Conservation (phyloP, 2,113 vertebrate genomes). For the Microcebus murinus region DNA sequence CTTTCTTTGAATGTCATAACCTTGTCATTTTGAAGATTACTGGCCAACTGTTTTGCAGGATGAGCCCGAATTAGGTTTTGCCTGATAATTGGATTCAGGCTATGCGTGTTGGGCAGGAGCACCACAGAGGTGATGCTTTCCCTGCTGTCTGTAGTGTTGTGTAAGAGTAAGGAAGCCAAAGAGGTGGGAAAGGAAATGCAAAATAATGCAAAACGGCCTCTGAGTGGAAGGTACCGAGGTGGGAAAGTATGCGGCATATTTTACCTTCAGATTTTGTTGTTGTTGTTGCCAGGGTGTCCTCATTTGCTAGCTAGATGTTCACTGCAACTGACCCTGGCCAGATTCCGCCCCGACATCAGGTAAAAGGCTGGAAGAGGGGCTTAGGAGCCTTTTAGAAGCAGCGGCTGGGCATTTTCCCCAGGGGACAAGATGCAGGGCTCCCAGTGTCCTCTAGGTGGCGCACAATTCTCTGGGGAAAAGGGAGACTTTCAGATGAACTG, state of each 20-base stretch:
- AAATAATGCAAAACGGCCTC: neutral
- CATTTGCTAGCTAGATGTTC: neutral
- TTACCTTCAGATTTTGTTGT: neutral
- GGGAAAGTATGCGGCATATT: neutral
- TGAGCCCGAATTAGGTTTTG: neutral
- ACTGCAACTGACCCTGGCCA: neutral
- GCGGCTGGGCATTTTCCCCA: neutral
- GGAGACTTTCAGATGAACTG: neutral
- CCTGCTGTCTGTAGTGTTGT: neutral
- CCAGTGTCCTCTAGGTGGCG: slow-evolving; percentile 63
- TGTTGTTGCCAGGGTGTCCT: neutral
- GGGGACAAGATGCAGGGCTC: neutral
- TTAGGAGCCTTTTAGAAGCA: neutral
- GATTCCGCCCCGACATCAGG: neutral
- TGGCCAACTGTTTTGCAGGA: neutral
- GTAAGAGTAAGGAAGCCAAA: neutral
- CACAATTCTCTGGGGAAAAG: slow-evolving; percentile 60
- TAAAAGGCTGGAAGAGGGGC: rapidly evolving
- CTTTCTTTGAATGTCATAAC: neutral
- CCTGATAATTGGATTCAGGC: neutral
- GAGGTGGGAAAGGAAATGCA: neutral
- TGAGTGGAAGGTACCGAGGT: neutral
- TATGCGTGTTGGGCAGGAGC: neutral
- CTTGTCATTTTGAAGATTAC: neutral
- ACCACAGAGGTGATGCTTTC: neutral